Conservation (phyloP, 2,888 invertebrate genomes). For the Ryuthela nishihirai region DNA sequence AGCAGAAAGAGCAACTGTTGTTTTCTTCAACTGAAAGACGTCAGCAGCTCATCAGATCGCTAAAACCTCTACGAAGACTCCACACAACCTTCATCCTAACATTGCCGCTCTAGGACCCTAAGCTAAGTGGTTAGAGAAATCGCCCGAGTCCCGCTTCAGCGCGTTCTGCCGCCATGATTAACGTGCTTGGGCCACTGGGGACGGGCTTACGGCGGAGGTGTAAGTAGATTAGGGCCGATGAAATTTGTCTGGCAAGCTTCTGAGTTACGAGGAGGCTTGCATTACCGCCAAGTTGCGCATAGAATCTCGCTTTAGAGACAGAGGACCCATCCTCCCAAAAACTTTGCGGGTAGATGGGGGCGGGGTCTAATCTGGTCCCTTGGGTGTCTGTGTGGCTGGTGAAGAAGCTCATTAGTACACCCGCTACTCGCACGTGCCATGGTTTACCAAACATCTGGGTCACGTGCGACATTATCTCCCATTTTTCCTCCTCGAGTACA, state of each 20-base stretch:
- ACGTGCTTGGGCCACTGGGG: conserved; percentile 16
- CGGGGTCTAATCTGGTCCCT: conserved; percentile 16
- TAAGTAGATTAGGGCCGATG: conserved; percentile 34
- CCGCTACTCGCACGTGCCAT: conserved; percentile 23
- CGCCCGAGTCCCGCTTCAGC: background rate
- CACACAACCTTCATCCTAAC: no score
- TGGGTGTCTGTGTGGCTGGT: conserved; percentile 30
- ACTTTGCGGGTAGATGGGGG: conserved; percentile 6
- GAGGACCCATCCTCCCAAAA: no score
- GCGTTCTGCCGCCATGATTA: conserved; percentile 23
- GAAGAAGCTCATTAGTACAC: conserved; percentile 19
- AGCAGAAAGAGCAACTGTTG: no score
- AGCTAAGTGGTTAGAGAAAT: background rate
- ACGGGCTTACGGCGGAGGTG: conserved; percentile 14
- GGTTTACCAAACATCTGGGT: conserved; percentile 38
- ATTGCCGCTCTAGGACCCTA: no score
- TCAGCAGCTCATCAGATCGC: no score
- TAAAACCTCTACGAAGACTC: no score
- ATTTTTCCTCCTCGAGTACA: no score
- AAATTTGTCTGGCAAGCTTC: conserved; percentile 33
- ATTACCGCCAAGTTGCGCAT: conserved; percentile 13
- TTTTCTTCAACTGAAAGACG: no score
- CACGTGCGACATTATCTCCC: conserved; percentile 27
- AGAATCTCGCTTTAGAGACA: no score
- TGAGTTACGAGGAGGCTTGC: conserved; percentile 11